A percentile compares a stretch with the other conserved stretches of the same genome.
Evolutionary conservation across 2,888 invertebrate genomes (phyloP).

Genomic region (Nyleta sp.): DNA sequence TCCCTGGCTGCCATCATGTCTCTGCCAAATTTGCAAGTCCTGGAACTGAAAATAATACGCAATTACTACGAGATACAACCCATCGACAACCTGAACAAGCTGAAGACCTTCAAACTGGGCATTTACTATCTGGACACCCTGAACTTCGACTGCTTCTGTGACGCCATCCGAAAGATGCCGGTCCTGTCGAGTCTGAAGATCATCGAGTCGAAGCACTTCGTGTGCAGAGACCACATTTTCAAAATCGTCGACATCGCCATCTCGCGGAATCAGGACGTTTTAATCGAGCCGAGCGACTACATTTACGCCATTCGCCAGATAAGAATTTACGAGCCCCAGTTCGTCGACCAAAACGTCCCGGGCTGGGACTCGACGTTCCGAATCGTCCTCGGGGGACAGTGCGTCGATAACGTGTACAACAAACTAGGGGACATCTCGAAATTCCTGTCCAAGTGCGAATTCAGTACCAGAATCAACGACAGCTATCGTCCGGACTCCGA

Average conservation of each 20-base stretch:
- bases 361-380: conserved; percentile 11
- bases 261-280: conserved; percentile 13
- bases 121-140: background rate
- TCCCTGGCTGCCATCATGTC: conserved; percentile 7
- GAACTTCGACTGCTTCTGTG: conserved; percentile 10
- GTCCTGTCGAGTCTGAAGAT: background rate
- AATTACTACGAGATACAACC: background rate
- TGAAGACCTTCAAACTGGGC: background rate
- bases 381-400: conserved; percentile 14
- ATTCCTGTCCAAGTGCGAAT: background rate
- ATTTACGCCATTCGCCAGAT: conserved; percentile 8
- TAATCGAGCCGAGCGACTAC: conserved; percentile 10
- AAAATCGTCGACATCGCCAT: conserved; percentile 7
- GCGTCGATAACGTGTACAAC: conserved; percentile 12
- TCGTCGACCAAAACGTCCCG: background rate
- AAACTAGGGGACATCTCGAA: background rate
- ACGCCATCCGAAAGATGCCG: background rate
- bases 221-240: conserved; percentile 11
- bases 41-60: background rate
- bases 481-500: conserved; percentile 14
- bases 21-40: background rate
- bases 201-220: conserved; percentile 12
- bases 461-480: conserved; percentile 5
- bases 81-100: background rate
- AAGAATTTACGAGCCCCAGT: background rate